Evolutionary conservation across 2,113 vertebrate genomes (phyloP).

Genomic region (Lipophrys pholis): DNA sequence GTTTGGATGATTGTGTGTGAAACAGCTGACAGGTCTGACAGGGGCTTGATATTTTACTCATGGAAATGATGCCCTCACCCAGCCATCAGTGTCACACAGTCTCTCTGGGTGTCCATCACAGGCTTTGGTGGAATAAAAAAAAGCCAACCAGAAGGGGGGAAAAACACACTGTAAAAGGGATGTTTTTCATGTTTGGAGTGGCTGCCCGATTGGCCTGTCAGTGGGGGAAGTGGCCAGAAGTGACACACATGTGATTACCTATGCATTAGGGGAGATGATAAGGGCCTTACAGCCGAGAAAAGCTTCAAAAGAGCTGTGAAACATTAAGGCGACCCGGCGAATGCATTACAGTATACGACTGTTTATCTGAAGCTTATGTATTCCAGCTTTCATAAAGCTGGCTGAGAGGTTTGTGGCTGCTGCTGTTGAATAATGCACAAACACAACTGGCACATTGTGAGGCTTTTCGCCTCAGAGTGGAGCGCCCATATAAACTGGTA

Average conservation of each 20-base stretch:
- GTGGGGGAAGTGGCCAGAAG: slow-evolving; percentile 43
- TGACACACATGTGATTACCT: slow-evolving; percentile 82
- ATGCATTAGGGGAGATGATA: slow-evolving; percentile 77
- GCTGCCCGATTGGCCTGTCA: slow-evolving; percentile 70
- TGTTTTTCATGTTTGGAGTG: slow-evolving; percentile 76
- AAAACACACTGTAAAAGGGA: slow-evolving; percentile 62
- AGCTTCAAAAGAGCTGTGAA: slow-evolving; percentile 48
- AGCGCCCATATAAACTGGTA: too few species aligned
- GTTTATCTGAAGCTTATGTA: slow-evolving; percentile 71
- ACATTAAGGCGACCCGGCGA: slow-evolving; percentile 41
- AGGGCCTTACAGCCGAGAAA: slow-evolving; percentile 64
- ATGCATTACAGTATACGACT: slow-evolving; percentile 47
- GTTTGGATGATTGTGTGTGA: slow-evolving; percentile 43
- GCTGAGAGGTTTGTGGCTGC: slow-evolving; percentile 7
- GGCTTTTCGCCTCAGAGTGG: slow-evolving; percentile 12
- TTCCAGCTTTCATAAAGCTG: slow-evolving; percentile 55
- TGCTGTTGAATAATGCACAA: slow-evolving; percentile 16
- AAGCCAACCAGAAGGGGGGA: slow-evolving; percentile 16
- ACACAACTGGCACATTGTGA: slow-evolving; percentile 5
- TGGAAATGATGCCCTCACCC: slow-evolving; percentile 75
- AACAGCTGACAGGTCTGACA: slow-evolving; percentile 69
- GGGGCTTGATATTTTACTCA: slow-evolving; percentile 77
- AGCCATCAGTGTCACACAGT: slow-evolving; percentile 78
- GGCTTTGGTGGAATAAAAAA: slow-evolving; percentile 52
- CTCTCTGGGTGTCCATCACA: slow-evolving; percentile 72